Evolutionary conservation across 1,140 invertebrate species (phyloP), one percentile per base, ranked within the genome.

Genomic region (Gryon sp.): DNA sequence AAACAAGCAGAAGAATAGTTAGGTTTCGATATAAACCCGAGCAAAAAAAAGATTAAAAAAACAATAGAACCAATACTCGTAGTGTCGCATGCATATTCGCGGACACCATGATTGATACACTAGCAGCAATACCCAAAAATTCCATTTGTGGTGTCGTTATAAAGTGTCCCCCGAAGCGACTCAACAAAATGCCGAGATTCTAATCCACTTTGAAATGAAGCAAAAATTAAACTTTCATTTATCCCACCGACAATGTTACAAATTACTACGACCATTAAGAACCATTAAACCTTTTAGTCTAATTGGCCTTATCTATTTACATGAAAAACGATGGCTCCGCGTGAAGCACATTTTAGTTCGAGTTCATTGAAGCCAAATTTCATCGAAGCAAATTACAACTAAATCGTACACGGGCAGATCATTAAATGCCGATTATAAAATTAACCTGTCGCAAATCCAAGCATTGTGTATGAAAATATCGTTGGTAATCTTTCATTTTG

Each of bases 261-360:
- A 78, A 73, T 78, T 69, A 72, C 62, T 57, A 48, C 57, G 68
- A 63, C 60, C 75, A 78, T 73, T 78, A 78, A 69, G 68, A 69
- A 78, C 46, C 75, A 73, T 73, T 72, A 77, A 46, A 72, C 75
- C 74, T 77, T 78, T 72, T 72, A 78, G 66, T 73, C 68, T 78
- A 68, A 78, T 78, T 78, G 68, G 68, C 36, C 62, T 78, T 78
- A 73, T 78, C 62, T 78, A 69, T 78, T 63, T 62, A 72, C 48
- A 63, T 43, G 52, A 62, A 46, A n/a, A 20, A 14, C 28, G 26
- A 40, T 9, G n/a, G 5, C 9, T n/a, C n/a, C n/a, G n/a, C 32
- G 32, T 5, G 32, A 34, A 24, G 22, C 22, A 26, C 40, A 59
- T 66, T 66, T 53, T 52, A 4, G 19, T 5, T n/a, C 2, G 12